Evolutionary conservation across 2,113 vertebrate species (phyloP).

Genomic region (Alaudala cheleensis): DNA sequence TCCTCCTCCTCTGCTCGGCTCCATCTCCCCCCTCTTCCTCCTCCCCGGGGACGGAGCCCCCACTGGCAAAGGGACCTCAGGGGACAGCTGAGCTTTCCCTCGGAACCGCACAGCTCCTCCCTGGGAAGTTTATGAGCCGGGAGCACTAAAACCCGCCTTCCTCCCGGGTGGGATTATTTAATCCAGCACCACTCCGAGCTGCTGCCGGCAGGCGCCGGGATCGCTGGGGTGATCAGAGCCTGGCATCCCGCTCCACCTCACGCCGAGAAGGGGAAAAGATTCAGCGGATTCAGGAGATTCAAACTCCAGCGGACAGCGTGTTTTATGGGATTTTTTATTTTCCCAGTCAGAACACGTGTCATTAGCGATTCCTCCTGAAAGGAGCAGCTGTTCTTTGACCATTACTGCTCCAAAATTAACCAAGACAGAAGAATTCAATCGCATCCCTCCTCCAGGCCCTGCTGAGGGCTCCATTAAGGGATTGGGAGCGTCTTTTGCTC

Average conservation of each 20-base stretch:
- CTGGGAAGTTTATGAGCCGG: neutral
- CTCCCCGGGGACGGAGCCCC: neutral
- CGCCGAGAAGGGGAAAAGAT: neutral
- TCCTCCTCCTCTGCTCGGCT: neutral
- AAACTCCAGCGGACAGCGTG: neutral
- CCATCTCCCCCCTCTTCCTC: neutral
- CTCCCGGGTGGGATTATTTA: neutral
- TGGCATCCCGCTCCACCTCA: neutral
- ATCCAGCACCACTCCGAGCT: neutral
- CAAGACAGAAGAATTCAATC: neutral
- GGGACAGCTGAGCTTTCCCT: neutral
- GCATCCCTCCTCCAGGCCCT: neutral
- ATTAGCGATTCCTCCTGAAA: conserved; percentile 3
- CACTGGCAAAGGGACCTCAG: neutral
- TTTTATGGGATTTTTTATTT: neutral
- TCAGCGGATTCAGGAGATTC: neutral
- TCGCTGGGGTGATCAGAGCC: neutral
- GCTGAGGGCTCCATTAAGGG: neutral
- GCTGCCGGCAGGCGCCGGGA: neutral
- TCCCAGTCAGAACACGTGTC: neutral
- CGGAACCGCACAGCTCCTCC: neutral
- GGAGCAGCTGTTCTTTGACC: conserved; percentile 36
- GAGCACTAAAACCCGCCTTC: neutral
- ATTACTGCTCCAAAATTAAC: conserved; percentile 19
- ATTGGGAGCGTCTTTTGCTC: neutral